Conservation (phyloP, 2,797 vertebrate genomes). For the Sebastolobus alascanus region DNA sequence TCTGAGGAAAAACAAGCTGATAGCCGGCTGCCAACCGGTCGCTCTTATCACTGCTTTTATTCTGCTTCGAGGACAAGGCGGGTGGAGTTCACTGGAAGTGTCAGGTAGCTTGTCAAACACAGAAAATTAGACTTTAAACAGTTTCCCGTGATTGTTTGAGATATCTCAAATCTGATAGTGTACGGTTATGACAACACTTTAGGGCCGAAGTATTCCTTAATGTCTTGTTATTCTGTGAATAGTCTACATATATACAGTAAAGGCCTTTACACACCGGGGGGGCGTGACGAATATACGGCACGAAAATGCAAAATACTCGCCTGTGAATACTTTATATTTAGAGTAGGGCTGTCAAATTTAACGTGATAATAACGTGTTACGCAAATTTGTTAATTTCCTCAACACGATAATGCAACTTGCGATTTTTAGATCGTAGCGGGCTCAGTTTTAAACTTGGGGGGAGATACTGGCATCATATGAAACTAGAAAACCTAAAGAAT, state of each 20-base stretch:
- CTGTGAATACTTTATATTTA: too few relatives aligned
- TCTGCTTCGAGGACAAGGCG: constrained; percentile 6
- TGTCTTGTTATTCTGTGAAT: neutral
- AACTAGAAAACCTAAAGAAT: too few relatives aligned
- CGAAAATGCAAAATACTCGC: too few relatives aligned
- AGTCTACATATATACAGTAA: neutral
- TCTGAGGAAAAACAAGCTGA: constrained; percentile 45
- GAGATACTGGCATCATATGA: too few relatives aligned
- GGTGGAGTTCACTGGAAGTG: constrained; percentile 18
- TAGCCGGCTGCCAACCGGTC: constrained; percentile 22
- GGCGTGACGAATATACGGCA: too few relatives aligned
- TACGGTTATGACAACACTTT: neutral
- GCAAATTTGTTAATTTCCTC: too few relatives aligned
- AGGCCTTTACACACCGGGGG: too few relatives aligned
- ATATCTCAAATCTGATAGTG: neutral
- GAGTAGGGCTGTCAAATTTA: too few relatives aligned
- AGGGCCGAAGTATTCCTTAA: neutral
- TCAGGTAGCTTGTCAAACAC: constrained; percentile 30
- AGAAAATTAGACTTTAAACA: neutral
- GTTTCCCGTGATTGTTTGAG: constrained; percentile 30
- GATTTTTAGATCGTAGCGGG: too few relatives aligned
- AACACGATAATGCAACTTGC: too few relatives aligned
- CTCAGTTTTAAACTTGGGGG: too few relatives aligned
- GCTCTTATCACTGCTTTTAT: constrained; percentile 27
- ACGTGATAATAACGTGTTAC: too few relatives aligned